These are phyloP conservation scores for Trichacis sp. DNA, from an alignment of 2,888 invertebrate genomes.

Conservation along the genomic window DNA sequence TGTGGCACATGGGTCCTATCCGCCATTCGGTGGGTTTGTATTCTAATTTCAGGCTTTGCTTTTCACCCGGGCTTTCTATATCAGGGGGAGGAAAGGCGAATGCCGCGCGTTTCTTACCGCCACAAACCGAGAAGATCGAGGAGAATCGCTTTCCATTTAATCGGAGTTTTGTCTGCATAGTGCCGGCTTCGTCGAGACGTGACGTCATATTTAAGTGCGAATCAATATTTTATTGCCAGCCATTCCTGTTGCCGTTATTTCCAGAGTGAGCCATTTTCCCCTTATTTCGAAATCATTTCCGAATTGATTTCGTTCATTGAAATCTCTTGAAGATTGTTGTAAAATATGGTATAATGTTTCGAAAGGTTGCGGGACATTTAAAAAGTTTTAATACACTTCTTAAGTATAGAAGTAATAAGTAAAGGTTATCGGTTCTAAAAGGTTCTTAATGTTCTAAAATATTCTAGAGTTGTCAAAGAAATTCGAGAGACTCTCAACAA, in stretches of 20 bases:
- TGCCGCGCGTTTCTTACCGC: slow-evolving; percentile 55
- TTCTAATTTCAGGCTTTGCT: slow-evolving; percentile 66
- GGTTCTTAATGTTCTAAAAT: no score
- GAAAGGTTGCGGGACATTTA: no score
- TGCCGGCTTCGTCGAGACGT: slow-evolving; percentile 8
- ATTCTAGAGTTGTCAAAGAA: no score
- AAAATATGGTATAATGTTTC: no score
- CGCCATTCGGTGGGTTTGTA: slow-evolving; percentile 55
- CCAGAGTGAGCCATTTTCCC: background rate
- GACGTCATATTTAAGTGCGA: slow-evolving; percentile 29
- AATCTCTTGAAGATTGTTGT: slow-evolving; percentile 22
- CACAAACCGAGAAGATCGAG: slow-evolving; percentile 49
- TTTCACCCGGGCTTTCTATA: slow-evolving; percentile 51
- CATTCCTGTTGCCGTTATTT: slow-evolving; percentile 9
- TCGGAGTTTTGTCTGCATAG: slow-evolving; percentile 46
- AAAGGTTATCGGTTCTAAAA: no score
- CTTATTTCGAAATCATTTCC: background rate
- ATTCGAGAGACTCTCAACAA: no score
- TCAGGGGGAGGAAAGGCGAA: slow-evolving; percentile 40
- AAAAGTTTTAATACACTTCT: no score
- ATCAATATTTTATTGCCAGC: slow-evolving; percentile 27
- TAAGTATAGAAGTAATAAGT: no score
- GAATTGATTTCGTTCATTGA: slow-evolving; percentile 26
- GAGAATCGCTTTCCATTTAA: slow-evolving; percentile 65
- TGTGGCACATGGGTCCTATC: slow-evolving; percentile 56